These are phyloP conservation scores for Sesamia inferens DNA, from an alignment of 2,888 invertebrate genomes.

Conservation along the genomic window DNA sequence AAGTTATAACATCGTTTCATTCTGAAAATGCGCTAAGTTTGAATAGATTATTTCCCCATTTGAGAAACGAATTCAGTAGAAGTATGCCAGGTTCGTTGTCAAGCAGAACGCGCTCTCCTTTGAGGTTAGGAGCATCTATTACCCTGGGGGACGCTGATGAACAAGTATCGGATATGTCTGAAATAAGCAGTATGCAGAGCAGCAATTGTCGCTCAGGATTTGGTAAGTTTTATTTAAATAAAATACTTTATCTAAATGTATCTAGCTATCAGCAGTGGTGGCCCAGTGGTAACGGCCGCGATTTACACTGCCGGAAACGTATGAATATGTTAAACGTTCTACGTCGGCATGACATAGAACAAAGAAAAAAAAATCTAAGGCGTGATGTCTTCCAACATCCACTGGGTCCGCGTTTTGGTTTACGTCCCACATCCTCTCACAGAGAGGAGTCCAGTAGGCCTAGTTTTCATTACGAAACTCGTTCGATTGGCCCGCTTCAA, in stretches of 20 bases:
- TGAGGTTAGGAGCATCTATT: conserved; percentile 70
- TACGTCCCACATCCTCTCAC: neutral
- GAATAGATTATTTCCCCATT: conserved; percentile 91
- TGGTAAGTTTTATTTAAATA: conserved; percentile 72
- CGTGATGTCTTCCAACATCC: neutral
- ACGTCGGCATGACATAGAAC: too few species aligned
- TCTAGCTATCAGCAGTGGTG: neutral
- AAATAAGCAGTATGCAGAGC: conserved; percentile 89
- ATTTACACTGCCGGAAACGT: too few species aligned
- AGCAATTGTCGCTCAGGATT: conserved; percentile 90
- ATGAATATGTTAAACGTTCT: too few species aligned
- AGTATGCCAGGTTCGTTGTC: conserved; percentile 85
- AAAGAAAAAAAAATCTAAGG: neutral
- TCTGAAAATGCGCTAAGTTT: conserved; percentile 90
- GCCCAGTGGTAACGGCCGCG: neutral
- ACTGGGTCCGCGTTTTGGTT: neutral
- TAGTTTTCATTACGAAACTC: too few species aligned
- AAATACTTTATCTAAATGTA: neutral
- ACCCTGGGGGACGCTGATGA: conserved; percentile 84
- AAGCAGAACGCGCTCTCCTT: conserved; percentile 75
- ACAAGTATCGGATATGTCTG: conserved; percentile 88
- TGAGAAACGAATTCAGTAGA: conserved; percentile 86
- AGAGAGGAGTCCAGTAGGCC: neutral
- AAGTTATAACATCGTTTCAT: conserved; percentile 90
- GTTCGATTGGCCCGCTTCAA: too few species aligned